Base-by-base conservation (phyloP, 1,140 invertebrate genomes). In the Subanguina moxae region DNA sequence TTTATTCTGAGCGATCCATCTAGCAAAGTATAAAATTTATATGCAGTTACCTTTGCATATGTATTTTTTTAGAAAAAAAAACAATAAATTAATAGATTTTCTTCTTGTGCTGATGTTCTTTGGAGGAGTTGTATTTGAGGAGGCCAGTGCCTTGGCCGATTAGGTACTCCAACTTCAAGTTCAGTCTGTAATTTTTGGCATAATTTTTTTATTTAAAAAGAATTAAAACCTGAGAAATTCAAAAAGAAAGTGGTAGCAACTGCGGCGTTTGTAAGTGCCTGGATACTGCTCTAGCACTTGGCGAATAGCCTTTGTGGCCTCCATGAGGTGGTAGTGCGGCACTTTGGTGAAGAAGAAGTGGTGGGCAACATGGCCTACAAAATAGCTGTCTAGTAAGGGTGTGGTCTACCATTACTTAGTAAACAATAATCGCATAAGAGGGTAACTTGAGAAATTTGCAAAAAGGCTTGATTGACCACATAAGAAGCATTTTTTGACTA, bases 281-380 rank as follows among this genome's bases (percentile, higher is more conserved):
- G 65, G 66, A 64, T 80, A 82, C 27, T 80, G 78, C 46, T 75
- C 72, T 30, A 78, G 28, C 5, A 78, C 72, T 46, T 68, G 68
- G 25, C 70, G 38, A 30, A 81, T 77, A 13, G 77, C 76, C 48
- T 69, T 59, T 0, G 84, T 85, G 3, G 84, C 84, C 62, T 84
- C 83, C 62, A 82, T 75, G 62, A 85, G 74, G 64, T 84, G 80
- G 71, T 85, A 85, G 72, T 85, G 84, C 7, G 84, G 84, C 27
- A 85, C 78, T 62, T 78, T 83, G 9, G 83, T 76, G 67, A 80
- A 82, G 71, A 85, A 85, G 62, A 85, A 77, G 67, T 85, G 84
- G 68, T 85, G 84, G 48, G 84, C 82, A 45, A 85, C 84, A 71
- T 85, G 84, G 13, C 76, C 79, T 71, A 23, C 23, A 63, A 70